Base-by-base conservation (phyloP, 2,797 vertebrate species). In the Argyrosomus regius region DNA sequence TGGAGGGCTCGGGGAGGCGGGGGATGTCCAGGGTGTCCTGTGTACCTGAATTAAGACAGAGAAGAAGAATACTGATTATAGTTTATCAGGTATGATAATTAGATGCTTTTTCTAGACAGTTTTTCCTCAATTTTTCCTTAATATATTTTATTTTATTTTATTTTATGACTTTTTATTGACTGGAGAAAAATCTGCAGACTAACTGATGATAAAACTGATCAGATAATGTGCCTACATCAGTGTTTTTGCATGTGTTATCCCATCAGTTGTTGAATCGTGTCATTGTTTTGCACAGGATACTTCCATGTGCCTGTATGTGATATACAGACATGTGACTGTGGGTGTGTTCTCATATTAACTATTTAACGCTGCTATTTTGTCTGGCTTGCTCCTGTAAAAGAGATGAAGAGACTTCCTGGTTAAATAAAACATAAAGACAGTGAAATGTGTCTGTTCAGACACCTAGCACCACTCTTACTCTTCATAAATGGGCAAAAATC, bases 21-120 rank as follows among this genome's bases (percentile, higher is more conserved):
- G 96, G 96, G 74, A 96, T 95, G 65, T 96, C 95, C 80, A 94
- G 83, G 41, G 78, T 75, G 18, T 96, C 96, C 68, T 73, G 88
- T 39, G 90, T 87, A 84, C 93, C 97, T 97, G 86, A 31, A 35
- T 7, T 39, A 26, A 46, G 31, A 60, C 6, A 62, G 28, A 64
- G 7, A 49, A 39, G 31, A 14, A n/a, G 43, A 58, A 45, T 45
- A 13, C 35, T 39, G 8, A 39, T 39, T 39, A 39, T 39, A 8
- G 35, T 39, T 35, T 8, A 35, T 35, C 35, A 35, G 35, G 2
- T 35, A 35, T 35, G 35, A 35, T 7, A 8, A 2, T 35, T 35
- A 35, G 6, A 35, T 35, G 26, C 26, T 7, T 35, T 35, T 35
- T 7, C 35, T 35, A 35, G 35, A 35, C 35, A 35, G 35, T 31